A percentile compares a stretch with the other conserved stretches of the same genome.
Conservation (phyloP, 2,888 invertebrate species). For the Muscina levida region DNA sequence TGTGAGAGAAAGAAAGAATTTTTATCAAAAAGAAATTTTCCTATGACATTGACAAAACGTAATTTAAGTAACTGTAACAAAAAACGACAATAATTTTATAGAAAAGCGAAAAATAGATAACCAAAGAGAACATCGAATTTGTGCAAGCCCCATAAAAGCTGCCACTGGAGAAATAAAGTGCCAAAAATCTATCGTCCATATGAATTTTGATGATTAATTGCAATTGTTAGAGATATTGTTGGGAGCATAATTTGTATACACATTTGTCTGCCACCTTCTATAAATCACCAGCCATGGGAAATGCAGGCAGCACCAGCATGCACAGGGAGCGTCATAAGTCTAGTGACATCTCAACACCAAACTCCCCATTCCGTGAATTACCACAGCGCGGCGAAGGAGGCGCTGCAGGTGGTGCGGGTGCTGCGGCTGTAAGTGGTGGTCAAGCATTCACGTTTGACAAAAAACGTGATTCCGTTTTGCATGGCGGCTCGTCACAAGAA, state of each 20-base stretch:
- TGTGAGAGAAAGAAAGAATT: conserved; percentile 44
- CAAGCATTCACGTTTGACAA: conserved; percentile 94
- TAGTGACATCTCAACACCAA: conserved; percentile 79
- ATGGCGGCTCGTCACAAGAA: conserved; percentile 86
- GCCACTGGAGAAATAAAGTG: conserved; percentile 48
- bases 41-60: conserved; percentile 59
- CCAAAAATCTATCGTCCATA: conserved; percentile 59
- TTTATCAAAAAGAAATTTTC: conserved; percentile 44
- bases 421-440: conserved; percentile 81
- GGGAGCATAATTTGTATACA: background rate
- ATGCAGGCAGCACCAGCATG: conserved; percentile 78
- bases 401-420: conserved; percentile 70
- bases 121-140: too few species aligned
- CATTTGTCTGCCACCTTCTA: background rate
- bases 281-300: conserved; percentile 75
- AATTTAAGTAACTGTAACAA: conserved; percentile 30
- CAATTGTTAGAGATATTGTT: conserved; percentile 20
- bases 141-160: too few species aligned
- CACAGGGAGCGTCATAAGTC: conserved; percentile 88
- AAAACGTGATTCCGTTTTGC: conserved; percentile 83
- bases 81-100: conserved; percentile 51
- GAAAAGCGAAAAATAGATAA: conserved; percentile 34
- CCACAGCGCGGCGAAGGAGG: conserved; percentile 69
- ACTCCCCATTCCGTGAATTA: conserved; percentile 73
- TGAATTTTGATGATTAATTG: conserved; percentile 39